Conservation (phyloP, 30 jellyfish, hydroid and myxozoan species). For the Sanderia malayensis region DNA sequence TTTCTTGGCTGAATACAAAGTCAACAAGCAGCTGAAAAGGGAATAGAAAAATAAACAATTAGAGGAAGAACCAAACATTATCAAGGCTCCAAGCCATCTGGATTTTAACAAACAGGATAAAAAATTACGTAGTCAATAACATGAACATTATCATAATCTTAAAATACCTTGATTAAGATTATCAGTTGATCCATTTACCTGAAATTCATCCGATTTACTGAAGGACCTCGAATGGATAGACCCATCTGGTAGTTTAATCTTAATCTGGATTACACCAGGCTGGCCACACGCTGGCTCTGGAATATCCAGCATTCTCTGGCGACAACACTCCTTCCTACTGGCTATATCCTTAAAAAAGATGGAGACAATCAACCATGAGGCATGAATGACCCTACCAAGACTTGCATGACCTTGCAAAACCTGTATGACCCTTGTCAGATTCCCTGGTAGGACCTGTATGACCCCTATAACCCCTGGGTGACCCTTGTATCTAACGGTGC, state of each 20-base stretch:
- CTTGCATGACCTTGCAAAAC: no score
- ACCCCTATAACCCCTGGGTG: no score
- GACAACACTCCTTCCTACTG: constrained; percentile 59
- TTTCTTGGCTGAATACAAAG: constrained; percentile 71
- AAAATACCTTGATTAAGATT: no score
- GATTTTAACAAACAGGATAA: no score
- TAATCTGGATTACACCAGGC: constrained; percentile 56
- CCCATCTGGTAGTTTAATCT: constrained; percentile 81
- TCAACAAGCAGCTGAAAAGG: constrained; percentile 56
- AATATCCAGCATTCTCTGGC: constrained; percentile 28
- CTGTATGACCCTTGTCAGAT: no score
- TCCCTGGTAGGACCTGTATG: no score
- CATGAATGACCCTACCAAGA: no score
- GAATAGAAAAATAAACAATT: neutral
- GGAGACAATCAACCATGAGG: neutral
- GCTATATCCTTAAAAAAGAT: constrained; percentile 42
- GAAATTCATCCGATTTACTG: constrained; percentile 40
- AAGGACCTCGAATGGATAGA: constrained; percentile 28
- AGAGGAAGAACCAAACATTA: no score
- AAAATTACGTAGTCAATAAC: no score
- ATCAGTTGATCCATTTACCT: constrained; percentile 41
- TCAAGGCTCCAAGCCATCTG: no score
- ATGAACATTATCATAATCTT: no score
- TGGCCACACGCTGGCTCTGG: constrained; percentile 69
- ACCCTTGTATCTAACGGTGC: no score